Percentiles rank a stretch among this genome's conserved stretches.
These are phyloP conservation scores for Standfussiana lucernea DNA, from an alignment of 2,888 invertebrate genomes.

Conservation along the genomic window DNA sequence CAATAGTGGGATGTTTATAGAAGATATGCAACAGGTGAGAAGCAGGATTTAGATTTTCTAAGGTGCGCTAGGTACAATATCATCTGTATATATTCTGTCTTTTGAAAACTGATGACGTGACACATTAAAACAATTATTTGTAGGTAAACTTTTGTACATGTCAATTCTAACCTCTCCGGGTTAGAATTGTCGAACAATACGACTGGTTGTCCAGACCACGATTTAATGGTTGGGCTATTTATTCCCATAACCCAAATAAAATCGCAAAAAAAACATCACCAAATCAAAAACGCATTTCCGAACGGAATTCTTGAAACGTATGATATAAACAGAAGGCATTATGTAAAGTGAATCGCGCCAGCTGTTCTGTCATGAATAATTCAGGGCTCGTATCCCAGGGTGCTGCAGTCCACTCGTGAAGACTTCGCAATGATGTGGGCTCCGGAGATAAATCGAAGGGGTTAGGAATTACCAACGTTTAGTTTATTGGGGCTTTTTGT, in stretches of 20 bases:
- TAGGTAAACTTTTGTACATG: not conserved
- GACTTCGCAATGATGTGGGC: conserved; percentile 43
- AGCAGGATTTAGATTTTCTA: not conserved
- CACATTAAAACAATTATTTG: not conserved
- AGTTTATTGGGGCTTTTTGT: conserved; percentile 38
- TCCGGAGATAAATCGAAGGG: conserved; percentile 39
- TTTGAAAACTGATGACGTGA: not conserved
- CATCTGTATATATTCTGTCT: not conserved
- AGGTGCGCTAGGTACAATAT: not conserved
- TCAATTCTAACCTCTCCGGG: fast-evolving
- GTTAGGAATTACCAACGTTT: conserved; percentile 43
- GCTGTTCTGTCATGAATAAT: conserved; percentile 59
- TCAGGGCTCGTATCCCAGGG: conserved; percentile 41
- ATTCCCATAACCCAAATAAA: conserved; percentile 11
- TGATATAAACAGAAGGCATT: conserved; percentile 65
- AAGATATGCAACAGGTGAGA: not conserved
- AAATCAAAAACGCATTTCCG: conserved; percentile 54
- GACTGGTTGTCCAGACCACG: not conserved
- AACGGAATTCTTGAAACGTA: conserved; percentile 30
- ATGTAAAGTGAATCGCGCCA: conserved; percentile 65
- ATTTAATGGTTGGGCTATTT: not conserved
- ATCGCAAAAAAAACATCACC: conserved; percentile 7
- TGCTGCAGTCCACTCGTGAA: conserved; percentile 50
- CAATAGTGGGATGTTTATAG: not conserved
- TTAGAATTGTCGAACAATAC: not conserved